Percentiles rank a stretch among this genome's conserved stretches.
Evolutionary conservation across 1,140 invertebrate genomes (phyloP).

Genomic region (Eriocheir sinensis): DNA sequence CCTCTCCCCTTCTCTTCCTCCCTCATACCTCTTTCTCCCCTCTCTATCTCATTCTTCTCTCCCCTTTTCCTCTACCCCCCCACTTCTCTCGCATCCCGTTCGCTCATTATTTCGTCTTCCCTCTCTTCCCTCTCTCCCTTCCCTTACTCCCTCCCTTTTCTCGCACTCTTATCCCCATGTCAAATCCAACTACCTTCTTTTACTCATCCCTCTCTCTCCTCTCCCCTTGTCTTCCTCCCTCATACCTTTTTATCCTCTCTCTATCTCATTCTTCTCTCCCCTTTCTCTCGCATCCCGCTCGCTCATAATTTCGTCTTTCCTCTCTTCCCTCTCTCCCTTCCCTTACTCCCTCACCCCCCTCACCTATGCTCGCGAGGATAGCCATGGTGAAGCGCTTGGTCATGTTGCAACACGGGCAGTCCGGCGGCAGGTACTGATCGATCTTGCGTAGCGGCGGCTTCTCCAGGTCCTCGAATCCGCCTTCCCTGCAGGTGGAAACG

Average conservation of each 20-base stretch:
- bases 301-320: not conserved
- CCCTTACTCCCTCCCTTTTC: not conserved
- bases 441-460: slow-evolving; percentile 92
- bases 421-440: slow-evolving; percentile 92
- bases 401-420: slow-evolving; percentile 90
- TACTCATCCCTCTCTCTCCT: no score
- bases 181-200: not conserved
- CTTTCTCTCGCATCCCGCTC: not conserved
- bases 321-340: not conserved
- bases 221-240: no score
- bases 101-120: not conserved
- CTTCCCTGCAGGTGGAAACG: not conserved
- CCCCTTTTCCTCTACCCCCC: not conserved
- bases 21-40: not conserved
- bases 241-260: not conserved
- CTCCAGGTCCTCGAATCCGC: slow-evolving; percentile 81
- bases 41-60: not conserved
- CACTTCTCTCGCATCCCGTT: not conserved
- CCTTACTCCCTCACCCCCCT: slow-evolving; percentile 70
- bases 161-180: not conserved
- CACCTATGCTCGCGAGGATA: slow-evolving; percentile 90
- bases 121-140: not conserved
- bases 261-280: not conserved
- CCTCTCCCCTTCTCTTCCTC: not conserved
- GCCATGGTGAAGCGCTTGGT: slow-evolving; percentile 94